Evolutionary conservation across 2,888 invertebrate species (phyloP).

Genomic region (Erannis defoliaria): DNA sequence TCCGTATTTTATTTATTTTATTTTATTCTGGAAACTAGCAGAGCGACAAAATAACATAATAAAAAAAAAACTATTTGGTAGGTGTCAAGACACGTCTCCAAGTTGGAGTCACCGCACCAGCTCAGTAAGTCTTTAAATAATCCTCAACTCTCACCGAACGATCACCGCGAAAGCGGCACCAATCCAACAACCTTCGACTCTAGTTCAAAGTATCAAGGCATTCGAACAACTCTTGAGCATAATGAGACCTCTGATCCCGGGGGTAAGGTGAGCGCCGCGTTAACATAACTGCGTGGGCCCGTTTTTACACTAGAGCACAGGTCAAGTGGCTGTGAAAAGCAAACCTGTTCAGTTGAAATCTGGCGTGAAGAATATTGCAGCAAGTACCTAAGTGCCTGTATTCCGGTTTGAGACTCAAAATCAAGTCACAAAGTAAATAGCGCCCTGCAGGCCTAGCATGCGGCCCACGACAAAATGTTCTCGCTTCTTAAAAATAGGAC

Average conservation of each 20-base stretch:
- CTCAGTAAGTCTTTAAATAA: too few species aligned
- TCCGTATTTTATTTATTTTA: too few species aligned
- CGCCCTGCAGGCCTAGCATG: too few species aligned
- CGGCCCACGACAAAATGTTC: too few species aligned
- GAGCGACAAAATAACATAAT: too few species aligned
- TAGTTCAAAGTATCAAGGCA: slow-evolving; percentile 24
- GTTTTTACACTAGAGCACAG: slow-evolving; percentile 23
- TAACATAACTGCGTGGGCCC: slow-evolving; percentile 28
- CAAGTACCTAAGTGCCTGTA: background rate
- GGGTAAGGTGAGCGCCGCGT: slow-evolving; percentile 26
- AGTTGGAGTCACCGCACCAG: background rate
- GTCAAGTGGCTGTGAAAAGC: slow-evolving; percentile 21
- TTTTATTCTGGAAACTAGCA: too few species aligned
- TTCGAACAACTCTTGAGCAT: slow-evolving; percentile 23
- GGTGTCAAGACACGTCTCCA: too few species aligned
- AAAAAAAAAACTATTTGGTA: too few species aligned
- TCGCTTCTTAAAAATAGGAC: too few species aligned
- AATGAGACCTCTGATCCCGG: slow-evolving; percentile 33
- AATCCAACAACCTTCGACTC: slow-evolving; percentile 11
- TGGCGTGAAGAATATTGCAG: background rate
- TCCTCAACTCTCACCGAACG: background rate
- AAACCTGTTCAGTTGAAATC: background rate
- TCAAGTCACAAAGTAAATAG: too few species aligned
- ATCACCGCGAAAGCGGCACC: slow-evolving; percentile 10
- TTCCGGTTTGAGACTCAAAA: too few species aligned